Base-by-base conservation (phyloP, 2,113 vertebrate species). In the Cololabis saira region DNA sequence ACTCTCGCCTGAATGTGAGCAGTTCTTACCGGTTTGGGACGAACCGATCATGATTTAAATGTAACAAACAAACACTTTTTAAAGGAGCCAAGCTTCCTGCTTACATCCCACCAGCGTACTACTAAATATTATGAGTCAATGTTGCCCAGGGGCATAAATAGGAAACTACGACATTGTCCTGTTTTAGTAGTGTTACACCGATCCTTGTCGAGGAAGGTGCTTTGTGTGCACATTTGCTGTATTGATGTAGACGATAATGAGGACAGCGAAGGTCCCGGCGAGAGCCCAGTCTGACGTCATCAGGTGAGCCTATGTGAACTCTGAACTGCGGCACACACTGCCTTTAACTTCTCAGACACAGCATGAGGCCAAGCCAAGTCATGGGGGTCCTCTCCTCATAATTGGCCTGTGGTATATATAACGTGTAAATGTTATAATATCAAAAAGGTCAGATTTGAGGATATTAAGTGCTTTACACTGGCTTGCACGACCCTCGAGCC, bases 271-370 rank as follows among this genome's bases (percentile, higher is more conserved):
- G 19, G 37, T 68, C 59, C 19, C 75, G 74, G 64, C 67, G 7
- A n/a, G 58, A 64, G 37, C 71, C 64, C 64, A 78, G 55, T 65
- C 61, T 65, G 42, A 43, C 64, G 74, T 69, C 76, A 54, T 67
- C 43, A 73, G 22, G 50, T 67, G 6, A 41, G 56, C 66, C 56
- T 58, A 48, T 68, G 65, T n/a, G 64, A 33, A 76, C 75, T 74
- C 48, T 58, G n/a, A 37, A 37, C 33, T 37, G 6, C 6, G 10
- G 33, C 8, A 30, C 8, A 30, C 30, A 3, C 4, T 30, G 8
- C 8, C 3, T 30, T 30, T 11, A 37, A 9, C 33, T 60, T 48
- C 17, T 56, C 51, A 24, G 1, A 24, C 64, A n/a, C n/a, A n/a
- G n/a, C n/a, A 27, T 27, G 24, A 27, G 3, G 24, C 5, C 24